Evolutionary conservation across 2,888 invertebrate genomes (phyloP).

Genomic region (Patella depressa): DNA sequence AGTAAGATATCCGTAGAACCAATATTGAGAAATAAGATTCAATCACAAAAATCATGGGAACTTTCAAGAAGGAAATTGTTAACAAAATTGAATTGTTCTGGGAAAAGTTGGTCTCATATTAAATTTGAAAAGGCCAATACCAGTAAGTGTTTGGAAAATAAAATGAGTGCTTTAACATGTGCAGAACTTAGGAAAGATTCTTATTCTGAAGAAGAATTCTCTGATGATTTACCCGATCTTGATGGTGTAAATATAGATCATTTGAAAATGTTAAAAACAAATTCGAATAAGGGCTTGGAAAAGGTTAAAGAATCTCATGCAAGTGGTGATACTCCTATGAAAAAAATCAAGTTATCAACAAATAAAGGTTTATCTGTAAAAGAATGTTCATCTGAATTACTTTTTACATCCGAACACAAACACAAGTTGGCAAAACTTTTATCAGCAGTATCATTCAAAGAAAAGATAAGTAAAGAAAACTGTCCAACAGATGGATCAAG

Average conservation of each 20-base stretch:
- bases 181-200: not conserved
- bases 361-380: not conserved
- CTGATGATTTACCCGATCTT: constrained; percentile 23
- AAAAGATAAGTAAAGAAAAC: not conserved
- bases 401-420: not conserved
- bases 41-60: too few relatives aligned
- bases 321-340: not conserved
- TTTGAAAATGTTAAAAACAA: not conserved
- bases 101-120: too few relatives aligned
- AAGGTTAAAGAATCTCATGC: not conserved
- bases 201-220: constrained; percentile 19
- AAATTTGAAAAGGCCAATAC: too few relatives aligned
- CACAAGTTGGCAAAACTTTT: not conserved
- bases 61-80: too few relatives aligned
- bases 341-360: not conserved
- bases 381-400: not conserved
- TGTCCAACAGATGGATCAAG: constrained; percentile 8
- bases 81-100: too few relatives aligned
- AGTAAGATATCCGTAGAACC: too few relatives aligned
- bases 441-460: not conserved
- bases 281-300: not conserved
- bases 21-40: too few relatives aligned
- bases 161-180: too few relatives aligned
- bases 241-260: constrained; percentile 7
- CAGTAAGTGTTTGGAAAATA: too few relatives aligned